Evolutionary conservation across 2,797 vertebrate species (phyloP), one percentile per base, ranked within the genome.

Genomic region (Kryptopterus vitreolus): DNA sequence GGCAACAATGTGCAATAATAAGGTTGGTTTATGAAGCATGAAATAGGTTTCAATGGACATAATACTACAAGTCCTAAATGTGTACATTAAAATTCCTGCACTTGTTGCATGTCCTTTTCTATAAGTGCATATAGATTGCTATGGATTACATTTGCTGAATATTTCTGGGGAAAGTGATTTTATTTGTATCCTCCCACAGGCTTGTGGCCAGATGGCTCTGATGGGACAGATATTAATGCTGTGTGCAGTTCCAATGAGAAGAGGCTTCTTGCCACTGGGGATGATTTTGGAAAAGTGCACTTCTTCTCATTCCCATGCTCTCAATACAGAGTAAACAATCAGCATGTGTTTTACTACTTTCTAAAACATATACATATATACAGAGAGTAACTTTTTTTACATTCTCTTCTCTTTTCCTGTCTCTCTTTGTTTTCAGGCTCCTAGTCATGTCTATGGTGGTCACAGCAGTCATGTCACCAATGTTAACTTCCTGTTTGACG

Each of bases 401-500:
- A 61, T 35, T 58, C 65, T 43, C 8, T 9, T 43, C 8, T 9
- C 38, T 2, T 2, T 65, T 13, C 81, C 63, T 82, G 11, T 75
- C 29, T 52, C 13, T 80, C 90, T 89, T 69, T 48, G 13, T 80
- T 89, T 89, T 69, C 87, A 99, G 98, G 96, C 98, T 87, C 96
- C 97, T 43, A 95, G 97, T 90, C 96, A 98, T 26, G 89, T 94
- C 82, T 98, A 97, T 2, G 88, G 96, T 0, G 96, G 96, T 81
- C 98, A 99, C 63, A 99, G 98, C 91, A 99, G 98, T 88, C 97
- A 99, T 0, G 98, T 99, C 89, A 99, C 98, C 91, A 99, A 96
- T 2, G 96, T 99, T 71, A 94, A 92, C 89, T 99, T 99, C 92
- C 94, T 99, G 79, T 91, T 90, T 65, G 94, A 97, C 22, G 96